phyloP scores from a whole-genome alignment of 2,888 invertebrate species.

The Noctua comes region DNA sequence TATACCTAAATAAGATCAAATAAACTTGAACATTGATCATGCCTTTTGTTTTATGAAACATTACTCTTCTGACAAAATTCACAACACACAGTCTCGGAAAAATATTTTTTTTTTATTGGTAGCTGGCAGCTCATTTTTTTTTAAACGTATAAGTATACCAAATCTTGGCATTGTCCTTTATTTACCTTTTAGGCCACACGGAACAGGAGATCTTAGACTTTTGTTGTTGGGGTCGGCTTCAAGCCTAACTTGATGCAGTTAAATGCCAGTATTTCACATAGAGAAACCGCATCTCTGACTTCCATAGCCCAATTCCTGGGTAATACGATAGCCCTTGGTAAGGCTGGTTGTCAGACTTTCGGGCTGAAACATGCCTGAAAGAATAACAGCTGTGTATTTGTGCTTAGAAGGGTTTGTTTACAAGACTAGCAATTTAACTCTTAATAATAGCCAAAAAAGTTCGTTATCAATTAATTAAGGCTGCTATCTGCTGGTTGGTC shows the following conservation, averaged over 20 bases:
- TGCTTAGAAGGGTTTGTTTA: not conserved
- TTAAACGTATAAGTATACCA: not conserved
- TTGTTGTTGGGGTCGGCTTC: not conserved
- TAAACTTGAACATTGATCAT: not conserved
- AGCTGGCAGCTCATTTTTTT: not conserved
- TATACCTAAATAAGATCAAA: not conserved
- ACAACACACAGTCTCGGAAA: not conserved
- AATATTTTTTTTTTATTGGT: not conserved
- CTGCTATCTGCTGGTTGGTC: constrained; percentile 57
- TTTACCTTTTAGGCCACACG: not conserved
- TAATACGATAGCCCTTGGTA: not conserved
- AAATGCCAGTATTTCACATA: not conserved
- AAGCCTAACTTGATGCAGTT: not conserved
- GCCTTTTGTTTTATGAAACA: not conserved
- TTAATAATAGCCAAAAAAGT: constrained; percentile 30
- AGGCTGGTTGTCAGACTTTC: not conserved
- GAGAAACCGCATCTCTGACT: not conserved
- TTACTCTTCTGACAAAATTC: not conserved
- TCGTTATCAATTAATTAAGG: constrained; percentile 62
- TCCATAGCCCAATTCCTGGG: not conserved
- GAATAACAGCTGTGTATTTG: not conserved
- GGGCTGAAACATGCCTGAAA: not conserved
- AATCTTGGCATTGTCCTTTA: not conserved
- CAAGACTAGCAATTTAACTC: constrained; percentile 25
- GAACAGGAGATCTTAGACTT: not conserved